phyloP scores from a whole-genome alignment of 2,888 invertebrate species.

The Macrosoma leucophasiata region DNA sequence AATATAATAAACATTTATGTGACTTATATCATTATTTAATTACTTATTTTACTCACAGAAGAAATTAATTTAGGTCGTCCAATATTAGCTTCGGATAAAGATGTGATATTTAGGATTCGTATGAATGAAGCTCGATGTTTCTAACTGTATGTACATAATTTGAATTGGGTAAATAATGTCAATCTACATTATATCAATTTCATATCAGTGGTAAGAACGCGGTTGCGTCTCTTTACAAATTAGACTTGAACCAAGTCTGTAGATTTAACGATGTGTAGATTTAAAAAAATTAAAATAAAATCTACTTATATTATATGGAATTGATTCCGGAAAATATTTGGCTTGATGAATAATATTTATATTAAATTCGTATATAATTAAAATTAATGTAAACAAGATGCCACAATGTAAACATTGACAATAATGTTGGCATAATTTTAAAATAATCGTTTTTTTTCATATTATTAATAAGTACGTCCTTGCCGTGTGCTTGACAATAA shows the following conservation, averaged over 20 bases:
- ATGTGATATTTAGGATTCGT: slow-evolving; percentile 28
- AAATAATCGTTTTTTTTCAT: slow-evolving; percentile 18
- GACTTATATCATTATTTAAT: too few species aligned
- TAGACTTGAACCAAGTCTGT: slow-evolving; percentile 31
- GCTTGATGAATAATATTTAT: slow-evolving; percentile 7
- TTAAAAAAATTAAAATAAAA: too few species aligned
- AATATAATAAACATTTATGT: too few species aligned
- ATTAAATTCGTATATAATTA: slow-evolving; percentile 12
- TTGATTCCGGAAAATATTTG: slow-evolving; percentile 7
- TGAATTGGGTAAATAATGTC: slow-evolving; percentile 62
- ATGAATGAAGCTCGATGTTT: slow-evolving; percentile 30
- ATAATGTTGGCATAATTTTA: slow-evolving; percentile 31
- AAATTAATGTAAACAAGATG: slow-evolving; percentile 14
- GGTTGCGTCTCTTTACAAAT: slow-evolving; percentile 40
- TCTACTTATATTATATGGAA: slow-evolving; percentile 1
- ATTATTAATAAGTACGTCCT: slow-evolving; percentile 28
- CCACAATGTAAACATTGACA: slow-evolving; percentile 40
- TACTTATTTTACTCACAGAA: too few species aligned
- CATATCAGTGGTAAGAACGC: slow-evolving; percentile 59
- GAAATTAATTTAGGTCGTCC: too few species aligned
- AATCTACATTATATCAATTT: slow-evolving; percentile 69
- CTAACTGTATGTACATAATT: slow-evolving; percentile 40
- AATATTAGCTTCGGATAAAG: too few species aligned
- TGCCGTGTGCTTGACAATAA: slow-evolving; percentile 46
- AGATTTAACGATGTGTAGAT: slow-evolving; percentile 15